These are phyloP conservation scores for Octodon degus DNA, from an alignment of 2,113 vertebrate genomes.

Conservation along the genomic window DNA sequence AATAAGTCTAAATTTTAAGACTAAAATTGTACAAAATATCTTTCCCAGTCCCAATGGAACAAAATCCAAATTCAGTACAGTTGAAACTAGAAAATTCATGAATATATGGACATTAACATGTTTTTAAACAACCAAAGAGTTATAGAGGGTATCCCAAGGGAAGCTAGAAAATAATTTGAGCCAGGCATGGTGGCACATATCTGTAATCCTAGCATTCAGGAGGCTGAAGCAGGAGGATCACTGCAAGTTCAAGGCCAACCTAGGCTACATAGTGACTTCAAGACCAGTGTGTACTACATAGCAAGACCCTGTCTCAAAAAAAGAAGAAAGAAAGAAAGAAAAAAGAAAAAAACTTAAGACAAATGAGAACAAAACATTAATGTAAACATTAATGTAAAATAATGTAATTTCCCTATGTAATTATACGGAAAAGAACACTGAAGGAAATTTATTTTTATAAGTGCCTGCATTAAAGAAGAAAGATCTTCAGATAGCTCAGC, in stretches of 20 bases:
- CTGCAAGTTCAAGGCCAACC: not conserved
- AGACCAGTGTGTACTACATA: not conserved
- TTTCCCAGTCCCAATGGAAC: not conserved
- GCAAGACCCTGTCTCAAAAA: not conserved
- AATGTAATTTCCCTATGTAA: not conserved
- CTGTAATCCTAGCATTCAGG: not conserved
- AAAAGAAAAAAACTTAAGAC: not conserved
- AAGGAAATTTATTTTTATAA: not conserved
- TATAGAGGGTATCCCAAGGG: not conserved
- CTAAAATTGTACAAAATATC: not conserved
- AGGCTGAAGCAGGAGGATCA: not conserved
- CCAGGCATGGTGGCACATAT: not conserved
- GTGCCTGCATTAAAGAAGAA: not conserved
- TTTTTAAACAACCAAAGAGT: not conserved
- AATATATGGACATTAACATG: not conserved
- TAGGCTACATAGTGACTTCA: not conserved
- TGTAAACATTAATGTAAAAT: not conserved
- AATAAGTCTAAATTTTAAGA: slow-evolving; percentile 12
- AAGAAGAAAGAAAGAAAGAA: not conserved
- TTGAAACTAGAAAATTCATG: slow-evolving; percentile 8
- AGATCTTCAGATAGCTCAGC: not conserved
- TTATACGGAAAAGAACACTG: not conserved
- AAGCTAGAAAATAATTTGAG: not conserved
- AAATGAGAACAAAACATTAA: not conserved
- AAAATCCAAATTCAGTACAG: not conserved